Conservation (phyloP, 2,888 invertebrate genomes). For the Catonia carolina region DNA sequence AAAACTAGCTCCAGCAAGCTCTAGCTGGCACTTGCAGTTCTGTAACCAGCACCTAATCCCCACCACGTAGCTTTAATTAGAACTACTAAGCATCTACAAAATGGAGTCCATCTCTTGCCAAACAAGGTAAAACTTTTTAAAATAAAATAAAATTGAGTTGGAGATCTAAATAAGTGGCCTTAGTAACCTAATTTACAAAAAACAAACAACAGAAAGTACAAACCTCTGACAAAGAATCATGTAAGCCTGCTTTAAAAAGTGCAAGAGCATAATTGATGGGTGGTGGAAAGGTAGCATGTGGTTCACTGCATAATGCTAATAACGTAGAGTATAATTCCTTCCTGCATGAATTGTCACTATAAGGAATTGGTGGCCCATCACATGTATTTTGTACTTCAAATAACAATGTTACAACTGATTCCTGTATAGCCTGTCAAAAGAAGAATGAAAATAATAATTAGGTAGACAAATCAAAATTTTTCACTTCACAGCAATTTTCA, state of each 20-base stretch:
- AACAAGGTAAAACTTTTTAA: too few relatives aligned
- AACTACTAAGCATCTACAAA: too few relatives aligned
- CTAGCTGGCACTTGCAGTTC: too few relatives aligned
- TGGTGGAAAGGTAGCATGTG: background rate
- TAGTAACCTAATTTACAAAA: too few relatives aligned
- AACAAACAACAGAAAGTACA: too few relatives aligned
- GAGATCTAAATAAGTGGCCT: too few relatives aligned
- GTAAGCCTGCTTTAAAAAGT: background rate
- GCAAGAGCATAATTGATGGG: background rate
- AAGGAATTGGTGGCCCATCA: slow-evolving; percentile 1
- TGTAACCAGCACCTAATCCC: too few relatives aligned
- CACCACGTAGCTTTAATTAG: too few relatives aligned
- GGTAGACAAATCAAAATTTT: background rate
- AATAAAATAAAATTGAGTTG: too few relatives aligned
- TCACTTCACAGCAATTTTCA: too few relatives aligned
- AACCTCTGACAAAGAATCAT: background rate
- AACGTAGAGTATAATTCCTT: background rate
- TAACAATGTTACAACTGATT: background rate
- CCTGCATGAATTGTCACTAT: background rate
- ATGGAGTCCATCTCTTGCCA: too few relatives aligned
- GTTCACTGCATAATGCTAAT: background rate
- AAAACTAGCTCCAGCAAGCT: too few relatives aligned
- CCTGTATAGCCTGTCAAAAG: background rate
- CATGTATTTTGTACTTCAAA: slow-evolving; percentile 1
- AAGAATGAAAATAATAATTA: background rate